Percentiles rank a stretch among this genome's conserved stretches.
Evolutionary conservation across 2,113 vertebrate genomes (phyloP).

Genomic region (Tyrannus savana): DNA sequence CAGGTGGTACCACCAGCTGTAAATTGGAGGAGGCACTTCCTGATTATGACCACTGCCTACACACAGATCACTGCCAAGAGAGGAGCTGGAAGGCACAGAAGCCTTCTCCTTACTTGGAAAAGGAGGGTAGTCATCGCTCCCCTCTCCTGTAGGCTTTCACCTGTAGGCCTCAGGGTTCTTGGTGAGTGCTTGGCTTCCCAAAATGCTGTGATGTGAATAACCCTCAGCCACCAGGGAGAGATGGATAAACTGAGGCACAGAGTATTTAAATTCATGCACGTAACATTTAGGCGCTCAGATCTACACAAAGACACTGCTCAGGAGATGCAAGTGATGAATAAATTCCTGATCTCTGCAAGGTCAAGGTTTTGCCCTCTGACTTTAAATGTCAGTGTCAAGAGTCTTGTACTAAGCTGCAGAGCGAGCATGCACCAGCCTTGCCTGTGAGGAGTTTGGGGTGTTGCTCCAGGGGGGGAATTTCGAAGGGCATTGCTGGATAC

Average conservation of each 20-base stretch:
- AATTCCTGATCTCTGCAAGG: background rate
- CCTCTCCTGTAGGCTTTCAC: background rate
- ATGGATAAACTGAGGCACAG: background rate
- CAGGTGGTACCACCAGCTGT: constrained; percentile 73
- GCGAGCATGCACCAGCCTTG: rapidly evolving
- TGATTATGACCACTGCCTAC: constrained; percentile 72
- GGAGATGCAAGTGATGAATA: background rate
- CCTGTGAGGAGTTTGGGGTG: background rate
- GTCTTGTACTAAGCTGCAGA: background rate
- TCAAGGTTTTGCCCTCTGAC: background rate
- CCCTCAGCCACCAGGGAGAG: background rate
- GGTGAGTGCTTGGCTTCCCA: background rate
- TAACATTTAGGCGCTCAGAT: background rate
- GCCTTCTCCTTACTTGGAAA: constrained; percentile 59
- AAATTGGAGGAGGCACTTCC: constrained; percentile 71
- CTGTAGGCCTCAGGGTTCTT: background rate
- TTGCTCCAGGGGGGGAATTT: background rate
- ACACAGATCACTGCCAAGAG: constrained; percentile 48
- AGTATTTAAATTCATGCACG: background rate
- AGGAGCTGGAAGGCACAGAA: constrained; percentile 21
- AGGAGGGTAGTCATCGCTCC: background rate
- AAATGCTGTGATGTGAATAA: background rate
- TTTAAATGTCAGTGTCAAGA: background rate
- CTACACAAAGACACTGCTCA: background rate
- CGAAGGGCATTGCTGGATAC: background rate